Evolutionary conservation across 2,797 vertebrate species (phyloP).

Genomic region (Bufotes viridis): DNA sequence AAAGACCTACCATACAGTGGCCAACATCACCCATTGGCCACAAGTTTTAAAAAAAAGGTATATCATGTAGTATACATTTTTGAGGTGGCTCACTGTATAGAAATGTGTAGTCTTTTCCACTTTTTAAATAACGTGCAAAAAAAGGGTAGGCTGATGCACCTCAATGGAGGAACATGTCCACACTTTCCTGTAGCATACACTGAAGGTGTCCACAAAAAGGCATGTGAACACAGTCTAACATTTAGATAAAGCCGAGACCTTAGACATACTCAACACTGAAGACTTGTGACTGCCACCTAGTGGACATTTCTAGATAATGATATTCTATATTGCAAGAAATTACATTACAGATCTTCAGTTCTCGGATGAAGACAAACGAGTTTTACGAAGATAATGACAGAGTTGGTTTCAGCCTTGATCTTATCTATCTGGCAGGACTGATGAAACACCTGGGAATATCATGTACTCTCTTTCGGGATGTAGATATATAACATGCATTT

Average conservation of each 20-base stretch:
- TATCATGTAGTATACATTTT: too few relatives aligned
- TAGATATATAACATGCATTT: not conserved
- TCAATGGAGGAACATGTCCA: too few relatives aligned
- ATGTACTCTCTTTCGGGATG: not conserved
- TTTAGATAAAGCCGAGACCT: not conserved
- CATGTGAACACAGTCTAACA: not conserved
- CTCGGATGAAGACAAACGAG: not conserved
- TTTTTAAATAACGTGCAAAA: too few relatives aligned
- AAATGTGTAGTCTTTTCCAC: too few relatives aligned
- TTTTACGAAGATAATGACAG: not conserved
- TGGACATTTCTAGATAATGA: slow-evolving; percentile 24
- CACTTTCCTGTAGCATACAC: not conserved
- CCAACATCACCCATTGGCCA: too few relatives aligned
- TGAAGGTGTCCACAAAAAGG: not conserved
- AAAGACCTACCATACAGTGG: too few relatives aligned
- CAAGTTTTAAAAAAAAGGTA: too few relatives aligned
- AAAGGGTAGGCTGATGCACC: too few relatives aligned
- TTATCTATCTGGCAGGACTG: not conserved
- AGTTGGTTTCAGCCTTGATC: not conserved
- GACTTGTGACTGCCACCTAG: slow-evolving; percentile 40
- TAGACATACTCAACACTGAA: not conserved
- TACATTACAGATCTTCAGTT: not conserved
- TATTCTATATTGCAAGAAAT: not conserved
- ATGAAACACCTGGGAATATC: not conserved
- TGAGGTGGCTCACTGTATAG: too few relatives aligned